Percentiles rank a stretch among this genome's conserved stretches.
These are phyloP conservation scores for Jordanella pulchra DNA, from an alignment of 2,797 vertebrate species.

Conservation along the genomic window DNA sequence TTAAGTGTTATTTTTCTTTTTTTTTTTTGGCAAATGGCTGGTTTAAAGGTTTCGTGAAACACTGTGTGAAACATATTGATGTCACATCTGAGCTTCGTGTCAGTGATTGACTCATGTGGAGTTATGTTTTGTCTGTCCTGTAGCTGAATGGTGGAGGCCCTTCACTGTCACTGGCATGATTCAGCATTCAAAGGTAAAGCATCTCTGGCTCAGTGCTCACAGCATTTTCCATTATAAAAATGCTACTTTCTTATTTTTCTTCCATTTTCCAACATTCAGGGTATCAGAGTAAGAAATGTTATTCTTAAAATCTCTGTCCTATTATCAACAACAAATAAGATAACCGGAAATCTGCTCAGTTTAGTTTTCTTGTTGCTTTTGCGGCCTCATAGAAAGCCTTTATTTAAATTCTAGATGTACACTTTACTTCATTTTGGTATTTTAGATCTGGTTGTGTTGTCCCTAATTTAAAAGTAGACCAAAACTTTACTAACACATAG, in stretches of 20 bases:
- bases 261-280: background rate
- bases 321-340: background rate
- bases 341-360: background rate
- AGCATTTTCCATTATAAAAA: background rate
- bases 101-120: background rate
- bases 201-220: background rate
- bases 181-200: background rate
- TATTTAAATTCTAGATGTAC: background rate
- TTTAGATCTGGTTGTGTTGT: background rate
- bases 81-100: background rate
- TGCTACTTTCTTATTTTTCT: background rate
- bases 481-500: no score
- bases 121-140: background rate
- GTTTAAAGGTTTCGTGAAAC: background rate
- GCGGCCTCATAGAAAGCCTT: background rate
- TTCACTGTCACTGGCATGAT: background rate
- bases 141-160: background rate
- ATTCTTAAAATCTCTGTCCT: background rate
- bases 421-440: background rate
- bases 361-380: background rate
- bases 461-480: background rate
- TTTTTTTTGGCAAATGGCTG: background rate
- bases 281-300: background rate
- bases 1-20: no score
- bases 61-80: background rate